Evolutionary conservation across 2,888 invertebrate species (phyloP).

Genomic region (Odontomyia ornata): DNA sequence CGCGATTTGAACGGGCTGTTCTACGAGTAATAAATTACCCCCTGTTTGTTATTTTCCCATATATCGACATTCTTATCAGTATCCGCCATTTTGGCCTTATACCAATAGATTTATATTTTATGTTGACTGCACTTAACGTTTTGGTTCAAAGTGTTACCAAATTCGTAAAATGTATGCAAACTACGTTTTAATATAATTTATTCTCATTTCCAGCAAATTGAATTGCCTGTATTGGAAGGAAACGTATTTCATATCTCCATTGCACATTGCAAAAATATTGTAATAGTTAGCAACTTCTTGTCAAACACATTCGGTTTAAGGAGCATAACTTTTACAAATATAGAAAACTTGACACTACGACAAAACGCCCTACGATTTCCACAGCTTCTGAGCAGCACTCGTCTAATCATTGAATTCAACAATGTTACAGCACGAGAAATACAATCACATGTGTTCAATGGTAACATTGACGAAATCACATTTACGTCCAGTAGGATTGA

Average conservation of each 20-base stretch:
- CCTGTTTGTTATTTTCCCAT: too few species aligned
- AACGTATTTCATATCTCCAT: conserved; percentile 70
- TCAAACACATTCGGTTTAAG: conserved; percentile 71
- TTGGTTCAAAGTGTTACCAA: too few species aligned
- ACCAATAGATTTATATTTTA: too few species aligned
- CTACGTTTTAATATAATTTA: conserved; percentile 18
- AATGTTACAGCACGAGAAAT: conserved; percentile 66
- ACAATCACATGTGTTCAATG: conserved; percentile 73
- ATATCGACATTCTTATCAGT: too few species aligned
- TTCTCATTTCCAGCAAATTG: conserved; percentile 67
- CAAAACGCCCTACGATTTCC: conserved; percentile 72
- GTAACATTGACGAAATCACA: conserved; percentile 74
- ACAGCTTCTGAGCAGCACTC: conserved; percentile 62
- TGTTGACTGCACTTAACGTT: too few species aligned
- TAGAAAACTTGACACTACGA: conserved; percentile 71
- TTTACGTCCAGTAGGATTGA: conserved; percentile 72
- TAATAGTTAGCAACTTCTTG: conserved; percentile 69
- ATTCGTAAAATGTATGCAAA: too few species aligned
- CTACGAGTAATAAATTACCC: too few species aligned
- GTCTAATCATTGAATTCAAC: conserved; percentile 61
- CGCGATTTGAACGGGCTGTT: too few species aligned
- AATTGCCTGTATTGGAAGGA: conserved; percentile 65
- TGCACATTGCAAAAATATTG: conserved; percentile 72
- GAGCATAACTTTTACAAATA: conserved; percentile 71
- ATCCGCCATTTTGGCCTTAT: too few species aligned